Base-by-base conservation (phyloP, 2,888 invertebrate species). In the Aleiodes leptofemur region DNA sequence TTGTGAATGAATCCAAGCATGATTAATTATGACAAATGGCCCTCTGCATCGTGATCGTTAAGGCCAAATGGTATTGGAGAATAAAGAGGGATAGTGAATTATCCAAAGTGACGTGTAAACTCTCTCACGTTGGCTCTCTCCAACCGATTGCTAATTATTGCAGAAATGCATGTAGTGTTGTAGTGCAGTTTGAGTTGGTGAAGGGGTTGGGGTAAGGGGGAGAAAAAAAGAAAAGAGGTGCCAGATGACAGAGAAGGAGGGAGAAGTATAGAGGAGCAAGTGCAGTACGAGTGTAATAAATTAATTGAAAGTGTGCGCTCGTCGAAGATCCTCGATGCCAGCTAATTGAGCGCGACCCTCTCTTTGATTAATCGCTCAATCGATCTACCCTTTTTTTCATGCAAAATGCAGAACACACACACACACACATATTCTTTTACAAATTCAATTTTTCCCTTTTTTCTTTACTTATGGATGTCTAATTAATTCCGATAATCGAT, bases 261-360 rank as follows among this genome's bases (percentile, higher is more conserved):
- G 29, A 70, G 56, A 14, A 48, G 29, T 43, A 61, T 48, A 71
- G 55, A 70, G 64, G 74, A 71, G 23, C 23, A 75, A 76, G 77
- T 79, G 76, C 80, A 77, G 73, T 73, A 69, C 76, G 72, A 79
- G 78, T 78, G 83, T 81, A 80, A 81, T 81, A 84, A 79, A 86
- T 86, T 86, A 86, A 86, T 86, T 84, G 83, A 79, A 73, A 76
- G 69, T 73, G 72, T 76, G 69, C 76, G 68, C 77, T 76, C 79
- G 77, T 77, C 76, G 78, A 80, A 81, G 81, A 80, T 83, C 81
- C 81, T 84, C 82, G 81, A 81, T 82, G 79, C 80, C 79, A 81
- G 81, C 83, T 86, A 86, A 86, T 85, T 84, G 86, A 85, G 83
- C 84, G 82, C 79, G 83, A 83, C 82, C 79, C 82, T 80, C 77